A percentile compares a stretch with the other conserved stretches of the same genome.
These are phyloP conservation scores for Mactra quadrangularis DNA, from an alignment of 1,140 invertebrate genomes.

Conservation along the genomic window DNA sequence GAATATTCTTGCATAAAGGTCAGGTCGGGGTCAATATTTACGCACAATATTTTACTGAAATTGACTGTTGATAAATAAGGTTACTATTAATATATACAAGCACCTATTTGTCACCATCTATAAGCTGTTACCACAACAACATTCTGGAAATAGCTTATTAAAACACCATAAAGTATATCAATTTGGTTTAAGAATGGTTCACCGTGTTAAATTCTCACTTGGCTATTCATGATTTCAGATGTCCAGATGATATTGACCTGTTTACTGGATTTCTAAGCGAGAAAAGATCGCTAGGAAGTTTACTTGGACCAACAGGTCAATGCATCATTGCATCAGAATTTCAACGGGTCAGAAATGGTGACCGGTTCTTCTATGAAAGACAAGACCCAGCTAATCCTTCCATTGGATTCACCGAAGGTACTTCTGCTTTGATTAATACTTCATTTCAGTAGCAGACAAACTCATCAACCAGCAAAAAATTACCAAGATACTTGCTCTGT, in stretches of 20 bases:
- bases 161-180: not conserved
- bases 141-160: not conserved
- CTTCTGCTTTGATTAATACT: conserved; percentile 14
- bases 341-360: conserved; percentile 15
- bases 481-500: not conserved
- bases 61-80: not conserved
- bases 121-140: not conserved
- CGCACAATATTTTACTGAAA: no score
- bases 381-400: not conserved
- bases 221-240: conserved; percentile 32
- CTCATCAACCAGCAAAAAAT: no score
- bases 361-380: conserved; percentile 40
- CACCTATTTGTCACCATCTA: not conserved
- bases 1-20: no score
- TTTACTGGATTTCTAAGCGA: conserved; percentile 13
- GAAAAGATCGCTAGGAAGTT: not conserved
- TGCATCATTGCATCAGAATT: conserved; percentile 16
- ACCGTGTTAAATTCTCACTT: not conserved
- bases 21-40: no score
- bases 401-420: conserved; percentile 87
- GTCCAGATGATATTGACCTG: conserved; percentile 36
- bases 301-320: conserved; percentile 2
- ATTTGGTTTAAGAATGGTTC: not conserved
- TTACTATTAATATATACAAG: not conserved
- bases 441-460: no score